phyloP scores from a whole-genome alignment of 2,797 vertebrate genomes.

The Galagoides demidoff region DNA sequence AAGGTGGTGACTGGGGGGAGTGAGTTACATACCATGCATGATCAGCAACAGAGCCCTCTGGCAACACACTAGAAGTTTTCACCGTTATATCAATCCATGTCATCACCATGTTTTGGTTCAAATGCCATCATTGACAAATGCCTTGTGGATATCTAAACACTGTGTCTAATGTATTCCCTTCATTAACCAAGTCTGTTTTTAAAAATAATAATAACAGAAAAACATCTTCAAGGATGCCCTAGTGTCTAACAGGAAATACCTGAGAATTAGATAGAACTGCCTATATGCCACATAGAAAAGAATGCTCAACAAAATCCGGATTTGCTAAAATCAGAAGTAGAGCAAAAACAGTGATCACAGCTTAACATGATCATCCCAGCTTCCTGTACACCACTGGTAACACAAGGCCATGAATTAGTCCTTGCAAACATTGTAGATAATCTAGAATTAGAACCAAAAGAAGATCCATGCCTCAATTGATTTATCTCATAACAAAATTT shows the following conservation, averaged over 20 bases:
- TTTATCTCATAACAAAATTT: slow-evolving; percentile 10
- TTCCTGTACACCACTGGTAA: neutral
- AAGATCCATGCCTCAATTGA: neutral
- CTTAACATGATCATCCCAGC: neutral
- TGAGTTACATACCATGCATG: neutral
- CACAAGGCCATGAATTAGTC: neutral
- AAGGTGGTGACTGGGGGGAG: neutral
- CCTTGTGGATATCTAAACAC: neutral
- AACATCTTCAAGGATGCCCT: neutral
- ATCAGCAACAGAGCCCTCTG: neutral
- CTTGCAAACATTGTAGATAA: neutral
- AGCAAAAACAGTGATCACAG: neutral
- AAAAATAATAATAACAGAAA: slow-evolving; percentile 24
- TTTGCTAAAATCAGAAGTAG: slow-evolving; percentile 16
- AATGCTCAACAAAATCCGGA: neutral
- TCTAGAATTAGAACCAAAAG: slow-evolving; percentile 2
- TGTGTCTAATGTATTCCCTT: neutral
- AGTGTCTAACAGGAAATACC: slow-evolving; percentile 9
- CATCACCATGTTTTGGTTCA: neutral
- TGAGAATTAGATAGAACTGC: neutral
- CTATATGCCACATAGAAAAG: neutral
- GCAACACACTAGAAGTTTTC: neutral
- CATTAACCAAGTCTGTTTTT: neutral
- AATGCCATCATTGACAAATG: neutral
- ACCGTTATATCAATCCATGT: neutral